These are phyloP conservation scores for Palythoa heliodiscus DNA, from an alignment of 92 coral and sea anemone species.

Conservation along the genomic window DNA sequence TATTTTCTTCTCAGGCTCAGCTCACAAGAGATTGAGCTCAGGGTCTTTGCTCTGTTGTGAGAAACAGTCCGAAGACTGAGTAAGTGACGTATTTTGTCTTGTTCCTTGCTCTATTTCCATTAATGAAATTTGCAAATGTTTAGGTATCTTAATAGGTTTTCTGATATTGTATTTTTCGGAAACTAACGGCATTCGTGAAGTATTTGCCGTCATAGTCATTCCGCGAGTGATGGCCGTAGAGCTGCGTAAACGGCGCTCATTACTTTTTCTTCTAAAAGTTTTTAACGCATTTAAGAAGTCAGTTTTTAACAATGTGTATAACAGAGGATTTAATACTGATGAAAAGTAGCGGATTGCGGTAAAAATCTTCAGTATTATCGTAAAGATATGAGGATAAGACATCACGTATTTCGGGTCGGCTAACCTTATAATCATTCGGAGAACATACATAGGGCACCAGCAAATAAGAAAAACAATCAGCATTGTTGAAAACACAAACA, in stretches of 20 bases:
- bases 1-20: too few relatives aligned
- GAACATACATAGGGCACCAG: conserved; percentile 5
- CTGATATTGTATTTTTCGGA: background rate
- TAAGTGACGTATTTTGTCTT: background rate
- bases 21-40: too few relatives aligned
- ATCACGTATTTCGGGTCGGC: background rate
- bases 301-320: conserved; percentile 27
- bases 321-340: conserved; percentile 12
- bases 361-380: background rate
- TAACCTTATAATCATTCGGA: background rate
- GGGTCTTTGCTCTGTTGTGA: too few relatives aligned
- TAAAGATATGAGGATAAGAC: too few relatives aligned
- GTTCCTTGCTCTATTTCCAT: background rate
- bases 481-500: conserved; percentile 22
- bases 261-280: background rate
- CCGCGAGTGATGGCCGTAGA: background rate
- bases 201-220: background rate
- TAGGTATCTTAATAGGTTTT: background rate
- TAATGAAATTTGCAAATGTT: background rate
- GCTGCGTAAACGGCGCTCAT: background rate
- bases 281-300: conserved; percentile 17
- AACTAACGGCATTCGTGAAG: background rate
- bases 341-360: conserved; percentile 11
- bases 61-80: too few relatives aligned
- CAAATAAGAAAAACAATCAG: conserved; percentile 12